Evolutionary conservation across 2,888 invertebrate species (phyloP).

Genomic region (Dendrolimus houi): DNA sequence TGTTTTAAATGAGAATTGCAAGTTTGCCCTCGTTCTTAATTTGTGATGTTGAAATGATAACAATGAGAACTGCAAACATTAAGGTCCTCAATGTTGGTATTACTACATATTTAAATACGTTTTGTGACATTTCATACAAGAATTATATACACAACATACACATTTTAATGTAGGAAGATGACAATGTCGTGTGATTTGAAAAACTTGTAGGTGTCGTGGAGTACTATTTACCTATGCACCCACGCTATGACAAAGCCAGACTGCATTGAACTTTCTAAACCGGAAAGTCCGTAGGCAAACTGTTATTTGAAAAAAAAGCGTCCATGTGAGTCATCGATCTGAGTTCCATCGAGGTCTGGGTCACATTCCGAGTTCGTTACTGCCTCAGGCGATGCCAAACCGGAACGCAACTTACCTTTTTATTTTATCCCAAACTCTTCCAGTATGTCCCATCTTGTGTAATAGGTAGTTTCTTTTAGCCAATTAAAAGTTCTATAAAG

Average conservation of each 20-base stretch:
- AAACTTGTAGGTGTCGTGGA: slow-evolving; percentile 39
- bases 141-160: too few species aligned
- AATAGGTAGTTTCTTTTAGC: slow-evolving; percentile 26
- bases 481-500: background rate
- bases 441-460: slow-evolving; percentile 24
- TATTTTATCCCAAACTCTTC: slow-evolving; percentile 25
- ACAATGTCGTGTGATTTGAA: slow-evolving; percentile 29
- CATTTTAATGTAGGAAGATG: background rate
- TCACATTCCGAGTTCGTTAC: slow-evolving; percentile 59
- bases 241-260: slow-evolving; percentile 29
- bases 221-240: slow-evolving; percentile 59
- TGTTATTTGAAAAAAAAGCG: slow-evolving; percentile 33
- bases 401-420: slow-evolving; percentile 32
- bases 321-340: slow-evolving; percentile 57
- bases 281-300: slow-evolving; percentile 30
- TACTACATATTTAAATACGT: too few species aligned
- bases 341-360: slow-evolving; percentile 62
- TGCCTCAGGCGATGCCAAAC: slow-evolving; percentile 35
- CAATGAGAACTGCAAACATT: background rate
- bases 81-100: background rate
- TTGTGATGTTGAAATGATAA: background rate
- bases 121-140: too few species aligned
- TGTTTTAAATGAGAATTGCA: too few species aligned
- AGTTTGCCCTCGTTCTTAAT: background rate
- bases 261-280: slow-evolving; percentile 49